A percentile compares a stretch with the other conserved stretches of the same genome.
phyloP scores from a whole-genome alignment of 2,797 vertebrate species.

The Echiichthys vipera region DNA sequence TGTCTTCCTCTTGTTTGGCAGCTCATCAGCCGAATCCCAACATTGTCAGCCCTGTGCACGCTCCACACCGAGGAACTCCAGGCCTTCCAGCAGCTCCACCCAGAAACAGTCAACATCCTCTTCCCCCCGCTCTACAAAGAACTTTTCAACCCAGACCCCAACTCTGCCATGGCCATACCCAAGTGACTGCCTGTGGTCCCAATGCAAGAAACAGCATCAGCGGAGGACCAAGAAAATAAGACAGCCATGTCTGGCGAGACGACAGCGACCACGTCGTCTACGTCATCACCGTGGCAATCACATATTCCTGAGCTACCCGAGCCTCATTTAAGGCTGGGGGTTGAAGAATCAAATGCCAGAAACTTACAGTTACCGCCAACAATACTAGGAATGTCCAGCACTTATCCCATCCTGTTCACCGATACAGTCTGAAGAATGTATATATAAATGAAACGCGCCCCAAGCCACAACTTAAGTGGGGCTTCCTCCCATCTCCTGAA shows the following conservation, averaged over 20 bases:
- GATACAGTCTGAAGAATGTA: slow-evolving; percentile 99
- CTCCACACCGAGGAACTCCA: slow-evolving; percentile 99
- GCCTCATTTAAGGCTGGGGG: slow-evolving; percentile 44
- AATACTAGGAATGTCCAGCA: slow-evolving; percentile 98
- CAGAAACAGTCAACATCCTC: slow-evolving; percentile 97
- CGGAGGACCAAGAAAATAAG: slow-evolving; percentile 74
- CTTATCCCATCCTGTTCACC: slow-evolving; percentile 98
- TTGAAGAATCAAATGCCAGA: slow-evolving; percentile 66
- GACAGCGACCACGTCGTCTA: too few relatives aligned
- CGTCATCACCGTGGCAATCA: slow-evolving; percentile 53
- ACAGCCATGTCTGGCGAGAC: too few relatives aligned
- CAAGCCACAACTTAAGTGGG: slow-evolving; percentile 82
- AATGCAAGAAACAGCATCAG: slow-evolving; percentile 70
- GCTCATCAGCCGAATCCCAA: slow-evolving; percentile 98
- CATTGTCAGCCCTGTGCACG: slow-evolving; percentile 96
- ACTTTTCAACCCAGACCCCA: slow-evolving; percentile 99
- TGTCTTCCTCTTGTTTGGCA: slow-evolving; percentile 74
- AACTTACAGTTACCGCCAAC: slow-evolving; percentile 85
- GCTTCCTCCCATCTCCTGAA: slow-evolving; percentile 85
- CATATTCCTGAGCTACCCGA: slow-evolving; percentile 55
- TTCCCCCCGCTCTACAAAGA: slow-evolving; percentile 99
- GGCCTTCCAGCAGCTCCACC: slow-evolving; percentile 98
- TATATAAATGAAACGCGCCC: slow-evolving; percentile 88
- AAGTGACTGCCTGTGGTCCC: slow-evolving; percentile 88
- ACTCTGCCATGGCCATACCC: slow-evolving; percentile 91